phyloP scores from a whole-genome alignment of 2,797 vertebrate genomes.

The Chelidonichthys spinosus region DNA sequence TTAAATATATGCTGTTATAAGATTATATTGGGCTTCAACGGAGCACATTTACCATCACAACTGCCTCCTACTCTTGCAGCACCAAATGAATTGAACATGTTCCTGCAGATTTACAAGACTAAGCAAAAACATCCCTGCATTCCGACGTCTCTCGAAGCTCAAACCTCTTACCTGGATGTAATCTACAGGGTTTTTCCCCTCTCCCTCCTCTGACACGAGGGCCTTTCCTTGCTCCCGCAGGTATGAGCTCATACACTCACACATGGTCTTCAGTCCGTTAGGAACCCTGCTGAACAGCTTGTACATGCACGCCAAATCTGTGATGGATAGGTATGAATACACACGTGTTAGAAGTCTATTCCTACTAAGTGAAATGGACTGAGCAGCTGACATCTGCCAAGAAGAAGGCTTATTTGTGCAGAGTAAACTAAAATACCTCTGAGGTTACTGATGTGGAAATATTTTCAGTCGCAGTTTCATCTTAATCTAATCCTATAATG shows the following conservation, averaged over 20 bases:
- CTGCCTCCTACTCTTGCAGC: not conserved
- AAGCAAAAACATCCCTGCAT: not conserved
- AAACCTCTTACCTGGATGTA: conserved; percentile 91
- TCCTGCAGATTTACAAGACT: not conserved
- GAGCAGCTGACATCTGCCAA: conserved; percentile 20
- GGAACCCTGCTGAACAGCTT: conserved; percentile 97
- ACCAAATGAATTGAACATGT: not conserved
- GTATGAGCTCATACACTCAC: conserved; percentile 97
- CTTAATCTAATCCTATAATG: conserved; percentile 22
- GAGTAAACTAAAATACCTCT: conserved; percentile 7
- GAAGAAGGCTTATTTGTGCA: not conserved
- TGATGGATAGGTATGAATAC: conserved; percentile 36
- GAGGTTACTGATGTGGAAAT: conserved; percentile 8
- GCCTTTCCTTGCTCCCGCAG: conserved; percentile 97
- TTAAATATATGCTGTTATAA: not conserved
- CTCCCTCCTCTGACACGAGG: conserved; percentile 96
- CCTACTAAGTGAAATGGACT: conserved; percentile 1
- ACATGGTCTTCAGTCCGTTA: conserved; percentile 98
- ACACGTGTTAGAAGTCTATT: conserved; percentile 34
- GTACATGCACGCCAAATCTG: conserved; percentile 98
- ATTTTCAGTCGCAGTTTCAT: not conserved
- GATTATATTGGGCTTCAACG: not conserved
- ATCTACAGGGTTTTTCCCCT: conserved; percentile 98
- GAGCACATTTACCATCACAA: not conserved
- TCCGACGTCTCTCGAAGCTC: not conserved